Evolutionary conservation across 2,888 invertebrate species (phyloP), one percentile per base, ranked within the genome.

Genomic region (Eupithecia subfuscata): DNA sequence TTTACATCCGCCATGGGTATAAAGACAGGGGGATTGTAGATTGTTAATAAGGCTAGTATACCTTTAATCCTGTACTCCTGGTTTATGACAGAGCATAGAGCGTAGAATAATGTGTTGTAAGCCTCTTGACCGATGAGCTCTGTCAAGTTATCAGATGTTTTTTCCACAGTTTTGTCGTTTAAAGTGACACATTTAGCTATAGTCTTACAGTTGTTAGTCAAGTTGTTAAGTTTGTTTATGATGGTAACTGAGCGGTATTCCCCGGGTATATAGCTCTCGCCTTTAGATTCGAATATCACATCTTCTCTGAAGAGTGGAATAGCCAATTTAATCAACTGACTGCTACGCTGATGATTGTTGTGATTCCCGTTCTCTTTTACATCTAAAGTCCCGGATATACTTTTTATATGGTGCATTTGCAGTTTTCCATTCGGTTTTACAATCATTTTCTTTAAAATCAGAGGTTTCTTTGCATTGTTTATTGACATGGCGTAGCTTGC

Each of bases 61-160:
- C 87, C 90, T 0, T 89, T 82, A 0, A 93, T 83, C 82, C 89
- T 91, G 2, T 89, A 78, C 65, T 93, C 92, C 14, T 88, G 87
- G 63, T 83, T 91, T 0, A 92, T 85, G 0, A 93, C 87, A 0
- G 92, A 91, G 70, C 91, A 90, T 7, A 94, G 37, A 0, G 91
- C 89, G 9, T 87, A 84, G 1, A 94, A 87, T 0, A 93, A 75
- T 0, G 83, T 84, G 34, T 92, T 89, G 70, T 92, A 94, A 56
- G 90, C 91, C 0, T 85, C 85, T 64, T 92, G 92, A 0, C 94
- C 94, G 0, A 94, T 91, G 0, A 91, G 18, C n/a, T 84, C 84
- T 0, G 86, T 84, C 0, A 94, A 76, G 34, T 82, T 83, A 4
- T 91, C 91, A 0, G 94, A 94, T 2, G 88, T 89, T 77, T 88